Percentiles rank a stretch among this genome's conserved stretches.
These are phyloP conservation scores for Orthonyx spaldingii DNA, from an alignment of 2,113 vertebrate species.

Conservation along the genomic window DNA sequence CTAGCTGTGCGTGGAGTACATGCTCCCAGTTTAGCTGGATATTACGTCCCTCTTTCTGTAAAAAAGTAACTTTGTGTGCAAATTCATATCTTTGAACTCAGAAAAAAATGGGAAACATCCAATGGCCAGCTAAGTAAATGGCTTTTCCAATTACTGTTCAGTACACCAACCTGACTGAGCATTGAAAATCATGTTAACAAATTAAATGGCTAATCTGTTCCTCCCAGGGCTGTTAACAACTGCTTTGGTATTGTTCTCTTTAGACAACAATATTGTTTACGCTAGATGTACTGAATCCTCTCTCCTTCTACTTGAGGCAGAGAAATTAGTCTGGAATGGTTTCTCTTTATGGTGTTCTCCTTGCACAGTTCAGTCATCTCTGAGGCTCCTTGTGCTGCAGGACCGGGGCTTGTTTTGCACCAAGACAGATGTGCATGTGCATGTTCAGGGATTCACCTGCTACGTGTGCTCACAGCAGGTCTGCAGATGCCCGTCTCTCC, in stretches of 20 bases:
- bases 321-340: not conserved
- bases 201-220: slow-evolving; percentile 34
- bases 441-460: not conserved
- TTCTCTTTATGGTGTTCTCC: not conserved
- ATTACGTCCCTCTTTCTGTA: not conserved
- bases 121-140: not conserved
- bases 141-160: not conserved
- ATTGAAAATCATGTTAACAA: not conserved
- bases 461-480: accelerated
- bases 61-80: not conserved
- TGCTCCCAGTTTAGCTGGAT: not conserved
- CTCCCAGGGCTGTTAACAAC: not conserved
- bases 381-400: not conserved
- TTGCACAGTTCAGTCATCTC: not conserved
- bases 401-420: not conserved
- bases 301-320: not conserved
- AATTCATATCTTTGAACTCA: not conserved
- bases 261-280: not conserved
- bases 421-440: not conserved
- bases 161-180: not conserved
- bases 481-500: not conserved
- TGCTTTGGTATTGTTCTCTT: not conserved
- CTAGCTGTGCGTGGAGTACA: not conserved
- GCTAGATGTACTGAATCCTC: not conserved
- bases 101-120: not conserved